Evolutionary conservation across 2,888 invertebrate genomes (phyloP).

Genomic region (Monoplex corrugatus): DNA sequence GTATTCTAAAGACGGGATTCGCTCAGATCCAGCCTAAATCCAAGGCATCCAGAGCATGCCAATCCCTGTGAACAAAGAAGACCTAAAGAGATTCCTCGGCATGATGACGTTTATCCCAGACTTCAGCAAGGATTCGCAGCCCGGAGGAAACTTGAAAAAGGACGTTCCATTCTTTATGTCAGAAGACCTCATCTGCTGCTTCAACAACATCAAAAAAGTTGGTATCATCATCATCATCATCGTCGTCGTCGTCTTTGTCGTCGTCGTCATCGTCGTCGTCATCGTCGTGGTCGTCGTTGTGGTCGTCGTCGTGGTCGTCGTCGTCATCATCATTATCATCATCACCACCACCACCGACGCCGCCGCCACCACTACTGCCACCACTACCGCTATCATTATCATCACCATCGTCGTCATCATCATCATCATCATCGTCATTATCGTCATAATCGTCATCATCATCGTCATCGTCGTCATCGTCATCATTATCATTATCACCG

Average conservation of each 20-base stretch:
- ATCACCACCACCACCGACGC: no score
- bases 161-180: slow-evolving; percentile 57
- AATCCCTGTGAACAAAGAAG: slow-evolving; percentile 48
- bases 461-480: no score
- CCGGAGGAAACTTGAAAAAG: slow-evolving; percentile 52
- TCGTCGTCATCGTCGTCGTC: slow-evolving; percentile 61
- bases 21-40: slow-evolving; percentile 49
- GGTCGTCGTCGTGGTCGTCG: slow-evolving; percentile 61
- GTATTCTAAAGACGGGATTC: slow-evolving; percentile 1
- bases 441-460: no score
- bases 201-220: slow-evolving; percentile 50
- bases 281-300: slow-evolving; percentile 64
- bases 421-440: no score
- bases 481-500: no score
- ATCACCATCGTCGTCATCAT: no score
- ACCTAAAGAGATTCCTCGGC: slow-evolving; percentile 55
- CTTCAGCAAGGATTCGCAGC: slow-evolving; percentile 40
- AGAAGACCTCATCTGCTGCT: slow-evolving; percentile 48
- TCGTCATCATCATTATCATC: slow-evolving; percentile 64
- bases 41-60: slow-evolving; percentile 55
- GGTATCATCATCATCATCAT: not conserved
- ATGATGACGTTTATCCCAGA: slow-evolving; percentile 50
- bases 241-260: slow-evolving; percentile 54
- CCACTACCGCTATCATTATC: no score
- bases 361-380: no score